Conservation (phyloP, 1,140 invertebrate genomes). For the Wasmannia auropunctata region DNA sequence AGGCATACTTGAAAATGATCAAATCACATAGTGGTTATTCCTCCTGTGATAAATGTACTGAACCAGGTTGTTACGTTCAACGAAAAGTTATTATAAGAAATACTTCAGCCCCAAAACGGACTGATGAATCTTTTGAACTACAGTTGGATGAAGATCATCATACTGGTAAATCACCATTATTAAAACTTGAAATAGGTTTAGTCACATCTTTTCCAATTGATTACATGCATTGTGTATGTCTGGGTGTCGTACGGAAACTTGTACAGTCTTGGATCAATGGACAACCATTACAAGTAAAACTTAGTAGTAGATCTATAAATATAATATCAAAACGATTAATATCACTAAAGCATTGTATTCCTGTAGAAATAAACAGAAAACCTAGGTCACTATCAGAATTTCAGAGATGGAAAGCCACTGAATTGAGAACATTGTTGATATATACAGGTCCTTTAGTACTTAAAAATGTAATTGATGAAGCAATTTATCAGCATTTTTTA, state of each 20-base stretch:
- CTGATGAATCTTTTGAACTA: not conserved
- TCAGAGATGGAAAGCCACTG: not conserved
- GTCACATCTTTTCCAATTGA: not conserved
- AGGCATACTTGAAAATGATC: not conserved
- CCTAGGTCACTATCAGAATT: conserved; percentile 6
- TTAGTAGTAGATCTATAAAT: not conserved
- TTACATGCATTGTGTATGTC: conserved; percentile 6
- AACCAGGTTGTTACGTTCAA: not conserved
- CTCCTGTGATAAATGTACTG: conserved; percentile 1
- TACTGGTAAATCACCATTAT: not conserved
- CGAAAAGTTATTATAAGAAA: not conserved
- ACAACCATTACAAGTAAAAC: not conserved
- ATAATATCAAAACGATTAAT: not conserved
- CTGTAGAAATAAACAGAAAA: conserved; percentile 1
- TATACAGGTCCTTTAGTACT: not conserved
- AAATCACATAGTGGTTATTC: not conserved
- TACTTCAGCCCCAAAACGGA: not conserved
- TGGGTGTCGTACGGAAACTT: not conserved
- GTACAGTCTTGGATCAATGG: not conserved
- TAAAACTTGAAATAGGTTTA: not conserved
- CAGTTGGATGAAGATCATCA: not conserved
- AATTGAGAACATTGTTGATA: not conserved
- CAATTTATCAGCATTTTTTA: conserved; percentile 4
- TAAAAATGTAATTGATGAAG: not conserved
- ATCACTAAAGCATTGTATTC: not conserved